Percentiles rank a stretch among this genome's conserved stretches.
Evolutionary conservation across 2,797 vertebrate species (phyloP).

Genomic region (Gallinago nigripennis): DNA sequence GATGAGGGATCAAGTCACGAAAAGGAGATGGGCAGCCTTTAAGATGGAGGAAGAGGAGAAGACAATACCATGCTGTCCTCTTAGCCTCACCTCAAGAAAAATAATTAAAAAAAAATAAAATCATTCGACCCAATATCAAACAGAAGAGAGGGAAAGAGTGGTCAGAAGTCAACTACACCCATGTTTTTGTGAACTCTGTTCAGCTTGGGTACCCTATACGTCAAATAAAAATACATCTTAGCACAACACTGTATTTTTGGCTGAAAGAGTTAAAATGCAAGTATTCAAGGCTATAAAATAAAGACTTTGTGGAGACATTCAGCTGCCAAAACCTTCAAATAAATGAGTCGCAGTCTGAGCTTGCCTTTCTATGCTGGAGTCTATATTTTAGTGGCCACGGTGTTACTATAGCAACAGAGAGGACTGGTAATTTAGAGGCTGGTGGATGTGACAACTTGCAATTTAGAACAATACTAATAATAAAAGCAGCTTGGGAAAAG

Average conservation of each 20-base stretch:
- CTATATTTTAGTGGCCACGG: constrained; percentile 55
- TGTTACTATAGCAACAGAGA: constrained; percentile 59
- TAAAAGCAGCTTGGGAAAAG: constrained; percentile 17
- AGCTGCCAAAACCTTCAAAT: constrained; percentile 54
- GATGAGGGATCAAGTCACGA: not conserved
- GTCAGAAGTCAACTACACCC: not conserved
- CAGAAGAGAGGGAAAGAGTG: not conserved
- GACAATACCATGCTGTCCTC: fast-evolving
- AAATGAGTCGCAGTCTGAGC: constrained; percentile 29
- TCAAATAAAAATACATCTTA: not conserved
- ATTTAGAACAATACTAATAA: constrained; percentile 48
- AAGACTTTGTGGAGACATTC: not conserved
- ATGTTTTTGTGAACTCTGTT: not conserved
- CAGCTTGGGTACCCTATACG: not conserved
- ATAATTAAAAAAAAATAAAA: not conserved
- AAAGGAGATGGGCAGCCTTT: not conserved
- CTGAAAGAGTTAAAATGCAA: constrained; percentile 59
- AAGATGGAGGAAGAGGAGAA: not conserved
- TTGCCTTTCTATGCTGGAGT: not conserved
- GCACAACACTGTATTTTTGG: not conserved
- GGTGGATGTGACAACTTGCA: constrained; percentile 38
- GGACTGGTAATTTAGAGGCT: constrained; percentile 33
- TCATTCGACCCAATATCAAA: not conserved
- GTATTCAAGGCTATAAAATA: constrained; percentile 31
- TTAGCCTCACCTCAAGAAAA: not conserved